phyloP scores from a whole-genome alignment of 2,888 invertebrate species.

The Trachelus stipa region DNA sequence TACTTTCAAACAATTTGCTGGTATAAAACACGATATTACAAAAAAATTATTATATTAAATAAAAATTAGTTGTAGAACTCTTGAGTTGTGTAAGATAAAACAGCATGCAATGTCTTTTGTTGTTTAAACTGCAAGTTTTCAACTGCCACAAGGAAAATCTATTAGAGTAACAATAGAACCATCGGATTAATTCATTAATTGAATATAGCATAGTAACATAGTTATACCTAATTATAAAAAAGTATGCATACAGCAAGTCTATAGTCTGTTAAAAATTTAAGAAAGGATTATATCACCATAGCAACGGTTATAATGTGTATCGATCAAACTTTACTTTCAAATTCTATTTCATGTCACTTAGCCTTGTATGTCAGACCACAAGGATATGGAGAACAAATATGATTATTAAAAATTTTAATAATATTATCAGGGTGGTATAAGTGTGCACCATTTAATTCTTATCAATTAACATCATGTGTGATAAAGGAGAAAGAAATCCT shows the following conservation, averaged over 20 bases:
- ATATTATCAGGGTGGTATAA: not conserved
- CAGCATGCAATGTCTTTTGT: not conserved
- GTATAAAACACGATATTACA: not conserved
- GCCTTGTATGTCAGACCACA: not conserved
- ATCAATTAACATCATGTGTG: not conserved
- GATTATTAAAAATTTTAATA: not conserved
- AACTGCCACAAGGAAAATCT: not conserved
- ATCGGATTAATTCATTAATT: not conserved
- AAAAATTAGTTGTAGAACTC: not conserved
- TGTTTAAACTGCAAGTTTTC: not conserved
- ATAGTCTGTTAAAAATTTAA: not conserved
- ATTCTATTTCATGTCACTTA: not conserved
- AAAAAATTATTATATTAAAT: not conserved
- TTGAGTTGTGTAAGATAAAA: not conserved
- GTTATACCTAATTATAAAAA: not conserved
- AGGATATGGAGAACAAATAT: not conserved
- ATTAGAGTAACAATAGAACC: not conserved
- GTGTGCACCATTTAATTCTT: not conserved
- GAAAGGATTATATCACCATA: not conserved
- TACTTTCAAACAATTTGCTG: not conserved
- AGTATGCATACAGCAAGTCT: not conserved
- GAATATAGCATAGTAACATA: not conserved
- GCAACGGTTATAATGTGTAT: not conserved
- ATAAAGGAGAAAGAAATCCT: not conserved
- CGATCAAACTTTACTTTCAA: not conserved